Percentiles rank a stretch among this genome's conserved stretches.
Conservation (phyloP, 2,797 vertebrate species). For the Pampus argenteus region DNA sequence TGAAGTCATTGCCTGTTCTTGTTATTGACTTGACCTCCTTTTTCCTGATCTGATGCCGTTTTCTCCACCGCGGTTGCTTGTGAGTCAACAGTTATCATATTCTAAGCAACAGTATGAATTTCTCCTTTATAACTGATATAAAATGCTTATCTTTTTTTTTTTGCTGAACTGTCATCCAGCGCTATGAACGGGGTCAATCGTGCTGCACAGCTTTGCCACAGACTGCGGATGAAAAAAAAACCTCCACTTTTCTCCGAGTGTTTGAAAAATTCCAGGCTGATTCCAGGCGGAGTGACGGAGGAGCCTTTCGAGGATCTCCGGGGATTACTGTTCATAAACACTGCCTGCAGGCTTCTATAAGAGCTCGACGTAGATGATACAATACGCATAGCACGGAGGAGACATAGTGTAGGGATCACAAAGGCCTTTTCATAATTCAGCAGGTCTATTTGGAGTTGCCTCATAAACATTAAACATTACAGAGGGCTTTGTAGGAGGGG, state of each 20-base stretch:
- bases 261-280: conserved; percentile 62
- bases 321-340: conserved; percentile 72
- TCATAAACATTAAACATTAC: conserved; percentile 51
- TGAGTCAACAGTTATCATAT: background rate
- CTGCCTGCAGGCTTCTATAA: conserved; percentile 32
- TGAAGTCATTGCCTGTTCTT: background rate
- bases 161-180: background rate
- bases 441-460: conserved; percentile 34
- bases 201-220: conserved; percentile 22
- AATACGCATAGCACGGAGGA: background rate
- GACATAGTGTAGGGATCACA: conserved; percentile 26
- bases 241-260: conserved; percentile 7
- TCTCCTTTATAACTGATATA: conserved; percentile 12
- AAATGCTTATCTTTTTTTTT: background rate
- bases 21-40: conserved; percentile 1
- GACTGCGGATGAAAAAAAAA: conserved; percentile 43
- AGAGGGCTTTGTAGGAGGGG: background rate
- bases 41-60: background rate
- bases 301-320: conserved; percentile 19
- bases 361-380: conserved; percentile 21
- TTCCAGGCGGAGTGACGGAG: conserved; percentile 42
- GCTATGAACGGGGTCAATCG: conserved; percentile 25
- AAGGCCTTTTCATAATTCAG: conserved; percentile 47
- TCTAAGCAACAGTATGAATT: background rate
- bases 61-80: background rate